phyloP scores from a whole-genome alignment of 2,113 vertebrate species.

The Gracilinanus agilis region DNA sequence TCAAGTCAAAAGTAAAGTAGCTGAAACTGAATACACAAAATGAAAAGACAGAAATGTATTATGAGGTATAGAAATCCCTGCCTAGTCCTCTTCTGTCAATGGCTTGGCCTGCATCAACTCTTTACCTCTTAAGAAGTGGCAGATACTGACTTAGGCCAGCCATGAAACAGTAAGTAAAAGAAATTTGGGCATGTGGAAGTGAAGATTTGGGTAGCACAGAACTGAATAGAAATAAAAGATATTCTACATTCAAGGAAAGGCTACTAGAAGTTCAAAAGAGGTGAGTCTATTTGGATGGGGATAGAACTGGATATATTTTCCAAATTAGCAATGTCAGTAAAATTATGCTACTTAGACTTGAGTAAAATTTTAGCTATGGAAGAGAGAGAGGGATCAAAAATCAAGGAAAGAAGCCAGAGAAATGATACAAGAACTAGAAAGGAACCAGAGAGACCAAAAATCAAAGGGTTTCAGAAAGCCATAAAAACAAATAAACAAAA shows the following conservation, averaged over 20 bases:
- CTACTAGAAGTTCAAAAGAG: not conserved
- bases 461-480: not conserved
- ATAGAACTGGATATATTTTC: not conserved
- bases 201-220: not conserved
- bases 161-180: not conserved
- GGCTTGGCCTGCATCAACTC: not conserved
- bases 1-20: too few relatives aligned
- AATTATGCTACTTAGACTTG: not conserved
- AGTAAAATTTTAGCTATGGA: not conserved
- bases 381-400: not conserved
- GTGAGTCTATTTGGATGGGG: not conserved
- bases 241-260: not conserved
- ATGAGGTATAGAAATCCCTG: not conserved
- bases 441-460: not conserved
- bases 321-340: not conserved
- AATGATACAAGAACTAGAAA: not conserved
- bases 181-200: not conserved
- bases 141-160: not conserved
- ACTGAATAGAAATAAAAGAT: not conserved
- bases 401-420: not conserved
- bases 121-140: not conserved
- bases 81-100: not conserved
- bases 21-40: not conserved
- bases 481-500: not conserved
- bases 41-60: not conserved